Base-by-base conservation (phyloP, 2,797 vertebrate genomes). In the Propithecus perrieri region DNA sequence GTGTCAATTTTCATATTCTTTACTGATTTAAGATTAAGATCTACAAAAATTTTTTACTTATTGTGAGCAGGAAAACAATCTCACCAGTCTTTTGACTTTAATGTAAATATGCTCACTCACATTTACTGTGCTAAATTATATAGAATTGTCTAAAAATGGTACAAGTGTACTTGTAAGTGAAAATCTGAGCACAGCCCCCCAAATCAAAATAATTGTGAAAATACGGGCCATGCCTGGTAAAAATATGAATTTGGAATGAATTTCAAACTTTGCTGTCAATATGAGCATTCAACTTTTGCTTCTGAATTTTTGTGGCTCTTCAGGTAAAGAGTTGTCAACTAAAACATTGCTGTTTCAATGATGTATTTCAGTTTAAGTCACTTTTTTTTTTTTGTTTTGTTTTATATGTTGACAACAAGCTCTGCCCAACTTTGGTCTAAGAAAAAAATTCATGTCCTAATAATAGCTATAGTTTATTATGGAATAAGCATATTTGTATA, bases 251-350 rank as follows among this genome's bases (percentile, higher is more conserved):
- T 81, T 91, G 50, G 69, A 81, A 91, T 35, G 41, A 84, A 75
- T 95, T 81, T 91, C 57, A 74, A 81, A 71, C n/a, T 89, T 88
- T 76, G 46, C 53, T 86, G n/a, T 69, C 83, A 91, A 93, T 85
- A 41, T 0, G 85, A 50, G 15, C 1, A n/a, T 85, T 61, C 43
- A 18, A 28, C 4, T 26, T 92, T 85, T 97, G 87, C 33, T 71
- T 74, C 63, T 79, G 50, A 91, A 83, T 55, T 75, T 93, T 89
- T 86, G 30, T 71, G 63, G 28, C 76, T 92, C 87, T 90, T 95
- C 55, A 92, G 30, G 46, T 79, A 83, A 94, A 84, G 92, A 28
- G 18, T 63, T 96, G 26, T 71, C 50, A 83, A 30, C 55, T 63
- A 93, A 95, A 93, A 95, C 57, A 65, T 13, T 75, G 69, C 1